phyloP scores from a whole-genome alignment of 2,797 vertebrate genomes.

The Anguilla pacifica region DNA sequence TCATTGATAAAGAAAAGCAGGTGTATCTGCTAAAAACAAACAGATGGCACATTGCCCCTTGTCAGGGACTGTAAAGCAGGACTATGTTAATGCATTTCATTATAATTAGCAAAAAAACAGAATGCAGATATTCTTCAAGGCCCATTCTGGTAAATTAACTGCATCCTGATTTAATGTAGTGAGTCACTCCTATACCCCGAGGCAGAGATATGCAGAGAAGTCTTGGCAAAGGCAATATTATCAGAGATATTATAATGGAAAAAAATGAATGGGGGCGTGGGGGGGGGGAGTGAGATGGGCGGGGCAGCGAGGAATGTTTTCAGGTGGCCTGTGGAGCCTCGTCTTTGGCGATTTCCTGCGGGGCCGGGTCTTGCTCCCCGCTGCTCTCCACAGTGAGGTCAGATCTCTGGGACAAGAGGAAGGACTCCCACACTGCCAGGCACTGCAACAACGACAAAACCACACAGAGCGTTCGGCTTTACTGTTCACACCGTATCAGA shows the following conservation, averaged over 20 bases:
- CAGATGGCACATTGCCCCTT: slow-evolving; percentile 25
- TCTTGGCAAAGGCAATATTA: slow-evolving; percentile 18
- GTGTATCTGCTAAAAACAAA: slow-evolving; percentile 24
- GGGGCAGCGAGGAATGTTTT: slow-evolving; percentile 9
- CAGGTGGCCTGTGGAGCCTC: slow-evolving; percentile 37
- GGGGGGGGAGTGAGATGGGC: not conserved
- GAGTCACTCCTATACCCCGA: slow-evolving; percentile 27
- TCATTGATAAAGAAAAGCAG: slow-evolving; percentile 13
- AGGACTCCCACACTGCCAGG: slow-evolving; percentile 81
- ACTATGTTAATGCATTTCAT: slow-evolving; percentile 14
- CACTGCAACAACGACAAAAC: slow-evolving; percentile 62
- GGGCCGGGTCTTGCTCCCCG: slow-evolving; percentile 59
- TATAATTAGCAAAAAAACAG: not conserved
- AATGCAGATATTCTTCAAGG: slow-evolving; percentile 7
- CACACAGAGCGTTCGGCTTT: slow-evolving; percentile 6
- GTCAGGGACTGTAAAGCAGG: slow-evolving; percentile 33
- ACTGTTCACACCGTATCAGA: not conserved
- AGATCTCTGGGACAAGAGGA: slow-evolving; percentile 70
- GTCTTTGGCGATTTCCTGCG: slow-evolving; percentile 69
- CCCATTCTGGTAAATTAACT: slow-evolving; percentile 25
- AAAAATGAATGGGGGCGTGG: slow-evolving; percentile 26
- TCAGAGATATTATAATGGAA: slow-evolving; percentile 33
- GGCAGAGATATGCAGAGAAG: slow-evolving; percentile 17
- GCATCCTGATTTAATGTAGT: slow-evolving; percentile 28
- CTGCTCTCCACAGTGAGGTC: slow-evolving; percentile 64